Evolutionary conservation across 2,797 vertebrate genomes (phyloP), one percentile per base, ranked within the genome.

Genomic region (Cynopterus sphinx): DNA sequence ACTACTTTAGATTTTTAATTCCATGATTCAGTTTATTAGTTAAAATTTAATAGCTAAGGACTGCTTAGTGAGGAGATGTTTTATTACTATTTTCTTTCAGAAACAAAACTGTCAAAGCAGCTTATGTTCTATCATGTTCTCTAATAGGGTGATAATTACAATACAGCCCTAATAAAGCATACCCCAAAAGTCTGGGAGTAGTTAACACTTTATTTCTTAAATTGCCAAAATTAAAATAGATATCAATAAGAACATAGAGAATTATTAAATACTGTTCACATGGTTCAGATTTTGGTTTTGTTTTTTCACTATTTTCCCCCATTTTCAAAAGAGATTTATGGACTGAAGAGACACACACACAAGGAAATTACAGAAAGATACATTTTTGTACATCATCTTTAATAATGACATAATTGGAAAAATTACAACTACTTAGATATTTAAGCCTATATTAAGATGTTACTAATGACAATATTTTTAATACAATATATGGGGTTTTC

Each of bases 41-140:
- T 13, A 95, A 77, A 9, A 91, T 96, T 95, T 92, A 86, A 83
- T 55, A 93, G 33, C 7, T 31, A 82, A 79, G 21, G 16, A 46
- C 4, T 87, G 6, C 33, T 53, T 49, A 49, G 17, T 53, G n/a
- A 83, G 11, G n/a, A 39, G 15, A 73, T 33, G 57, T 36, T 91
- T 94, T 96, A 73, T 73, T 63, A 33, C 9, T 61, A 22, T 91
- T 94, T 82, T 77, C 28, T 78, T 86, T 39, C 24, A 61, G 77
- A 55, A 94, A 86, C 24, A 92, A 59, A 75, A 87, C 15, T 87
- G 17, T 26, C 43, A 63, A 94, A 94, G 28, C 0, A 61, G 6
- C 13, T 3, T 68, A 28, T 75, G 31, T 55, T 59, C 7, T 22
- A 36, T 10, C 12, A 55, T 39, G 31, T 65, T 61, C 12, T 77